phyloP scores from a whole-genome alignment of 1,140 invertebrate species.

The Xylocopa sonorina region DNA sequence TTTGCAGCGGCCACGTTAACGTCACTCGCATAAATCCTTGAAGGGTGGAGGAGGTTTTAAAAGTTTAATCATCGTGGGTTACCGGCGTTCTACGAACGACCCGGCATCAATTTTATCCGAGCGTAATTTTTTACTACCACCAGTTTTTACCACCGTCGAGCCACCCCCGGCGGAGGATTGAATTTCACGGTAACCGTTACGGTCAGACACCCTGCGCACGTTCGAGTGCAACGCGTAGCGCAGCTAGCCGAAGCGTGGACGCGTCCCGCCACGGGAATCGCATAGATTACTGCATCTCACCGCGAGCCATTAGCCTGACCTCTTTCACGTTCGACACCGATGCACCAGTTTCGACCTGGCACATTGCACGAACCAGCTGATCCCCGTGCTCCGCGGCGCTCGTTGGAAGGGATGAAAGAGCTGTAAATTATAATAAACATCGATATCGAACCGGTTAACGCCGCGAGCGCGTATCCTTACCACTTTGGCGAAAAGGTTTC shows the following conservation, averaged over 20 bases:
- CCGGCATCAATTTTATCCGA: neutral
- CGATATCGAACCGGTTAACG: neutral
- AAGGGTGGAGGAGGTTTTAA: neutral
- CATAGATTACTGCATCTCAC: conserved; percentile 69
- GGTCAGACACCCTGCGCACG: neutral
- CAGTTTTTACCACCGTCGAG: neutral
- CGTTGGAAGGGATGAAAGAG: neutral
- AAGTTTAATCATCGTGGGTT: neutral
- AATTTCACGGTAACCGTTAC: conserved; percentile 35
- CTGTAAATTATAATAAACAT: conserved; percentile 17
- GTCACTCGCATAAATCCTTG: neutral
- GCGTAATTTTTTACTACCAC: neutral
- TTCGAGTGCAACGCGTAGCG: neutral
- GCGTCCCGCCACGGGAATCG: conserved; percentile 54
- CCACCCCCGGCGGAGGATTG: conserved; percentile 16
- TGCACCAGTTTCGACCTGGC: conserved; percentile 36
- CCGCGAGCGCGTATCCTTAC: too few species aligned
- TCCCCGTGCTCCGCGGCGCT: conserved; percentile 3
- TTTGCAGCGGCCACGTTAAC: neutral
- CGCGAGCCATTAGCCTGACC: conserved; percentile 67
- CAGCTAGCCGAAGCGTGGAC: too few species aligned
- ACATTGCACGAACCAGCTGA: conserved; percentile 32
- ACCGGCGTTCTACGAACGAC: neutral
- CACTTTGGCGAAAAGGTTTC: too few species aligned
- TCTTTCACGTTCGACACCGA: conserved; percentile 59